These are phyloP conservation scores for Raja brachyura DNA, from an alignment of 2,113 vertebrate genomes.

Conservation along the genomic window DNA sequence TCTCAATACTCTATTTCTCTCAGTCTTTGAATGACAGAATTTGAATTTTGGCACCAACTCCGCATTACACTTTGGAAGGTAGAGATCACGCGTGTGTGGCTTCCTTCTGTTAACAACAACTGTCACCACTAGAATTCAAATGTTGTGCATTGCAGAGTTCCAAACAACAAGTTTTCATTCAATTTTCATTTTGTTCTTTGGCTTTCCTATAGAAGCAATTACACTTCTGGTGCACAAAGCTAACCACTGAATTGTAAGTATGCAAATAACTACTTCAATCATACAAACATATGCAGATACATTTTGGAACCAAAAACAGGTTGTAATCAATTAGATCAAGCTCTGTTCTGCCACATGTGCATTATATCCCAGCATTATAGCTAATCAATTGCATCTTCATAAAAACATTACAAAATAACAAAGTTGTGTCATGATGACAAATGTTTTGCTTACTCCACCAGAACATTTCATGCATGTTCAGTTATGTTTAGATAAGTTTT, in stretches of 20 bases:
- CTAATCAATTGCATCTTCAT: not conserved
- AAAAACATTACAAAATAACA: not conserved
- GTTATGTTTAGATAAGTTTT: not conserved
- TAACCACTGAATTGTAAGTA: not conserved
- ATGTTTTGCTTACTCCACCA: not conserved
- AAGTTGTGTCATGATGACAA: not conserved
- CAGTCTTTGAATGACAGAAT: conserved; percentile 22
- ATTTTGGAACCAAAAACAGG: not conserved
- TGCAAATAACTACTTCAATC: not conserved
- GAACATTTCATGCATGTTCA: not conserved
- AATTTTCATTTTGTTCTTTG: conserved; percentile 1
- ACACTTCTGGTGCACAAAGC: not conserved
- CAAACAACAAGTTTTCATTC: conserved; percentile 16
- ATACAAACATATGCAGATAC: not conserved
- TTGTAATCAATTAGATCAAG: not conserved
- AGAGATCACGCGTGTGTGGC: conserved; percentile 18
- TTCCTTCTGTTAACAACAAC: conserved; percentile 35
- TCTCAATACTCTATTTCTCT: conserved; percentile 13
- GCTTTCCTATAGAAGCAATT: not conserved
- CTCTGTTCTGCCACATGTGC: not conserved
- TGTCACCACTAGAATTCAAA: conserved; percentile 5
- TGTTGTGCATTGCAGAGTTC: not conserved
- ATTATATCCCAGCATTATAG: not conserved
- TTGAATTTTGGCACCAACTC: conserved; percentile 22
- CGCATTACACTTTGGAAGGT: conserved; percentile 31